A percentile compares a stretch with the other conserved stretches of the same genome.
These are phyloP conservation scores for Cacatua alba DNA, from an alignment of 2,113 vertebrate species.

Conservation along the genomic window DNA sequence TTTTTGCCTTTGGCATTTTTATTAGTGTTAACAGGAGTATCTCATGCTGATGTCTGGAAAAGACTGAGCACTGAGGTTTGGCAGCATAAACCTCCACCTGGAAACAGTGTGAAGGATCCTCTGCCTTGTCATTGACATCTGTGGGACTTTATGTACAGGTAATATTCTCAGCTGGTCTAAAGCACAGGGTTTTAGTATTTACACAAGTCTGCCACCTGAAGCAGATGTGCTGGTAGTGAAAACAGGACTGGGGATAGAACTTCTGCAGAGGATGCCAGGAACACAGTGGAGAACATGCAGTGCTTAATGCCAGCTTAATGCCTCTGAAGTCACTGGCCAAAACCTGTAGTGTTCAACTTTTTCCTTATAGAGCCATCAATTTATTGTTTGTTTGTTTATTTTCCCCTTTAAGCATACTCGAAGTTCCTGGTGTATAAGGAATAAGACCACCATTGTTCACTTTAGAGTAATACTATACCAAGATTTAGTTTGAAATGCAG, in stretches of 20 bases:
- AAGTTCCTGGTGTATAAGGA: background rate
- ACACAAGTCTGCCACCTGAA: background rate
- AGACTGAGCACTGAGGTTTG: background rate
- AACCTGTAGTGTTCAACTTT: background rate
- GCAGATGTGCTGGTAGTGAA: background rate
- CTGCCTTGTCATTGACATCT: background rate
- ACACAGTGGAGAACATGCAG: background rate
- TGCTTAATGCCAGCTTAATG: background rate
- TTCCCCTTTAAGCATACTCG: background rate
- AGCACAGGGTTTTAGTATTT: background rate
- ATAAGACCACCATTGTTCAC: background rate
- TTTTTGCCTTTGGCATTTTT: background rate
- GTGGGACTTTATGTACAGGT: background rate
- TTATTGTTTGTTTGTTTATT: background rate
- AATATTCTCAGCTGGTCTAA: background rate
- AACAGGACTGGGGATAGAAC: background rate
- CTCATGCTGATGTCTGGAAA: background rate
- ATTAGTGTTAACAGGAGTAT: background rate
- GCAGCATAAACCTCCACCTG: background rate
- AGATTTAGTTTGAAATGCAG: background rate
- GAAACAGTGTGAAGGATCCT: background rate
- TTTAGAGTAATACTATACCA: background rate
- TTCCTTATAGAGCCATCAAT: fast-evolving
- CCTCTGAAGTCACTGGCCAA: background rate
- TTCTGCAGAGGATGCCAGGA: background rate